These are phyloP conservation scores for Calephelis perditalis DNA, from an alignment of 2,888 invertebrate genomes.

Conservation along the genomic window DNA sequence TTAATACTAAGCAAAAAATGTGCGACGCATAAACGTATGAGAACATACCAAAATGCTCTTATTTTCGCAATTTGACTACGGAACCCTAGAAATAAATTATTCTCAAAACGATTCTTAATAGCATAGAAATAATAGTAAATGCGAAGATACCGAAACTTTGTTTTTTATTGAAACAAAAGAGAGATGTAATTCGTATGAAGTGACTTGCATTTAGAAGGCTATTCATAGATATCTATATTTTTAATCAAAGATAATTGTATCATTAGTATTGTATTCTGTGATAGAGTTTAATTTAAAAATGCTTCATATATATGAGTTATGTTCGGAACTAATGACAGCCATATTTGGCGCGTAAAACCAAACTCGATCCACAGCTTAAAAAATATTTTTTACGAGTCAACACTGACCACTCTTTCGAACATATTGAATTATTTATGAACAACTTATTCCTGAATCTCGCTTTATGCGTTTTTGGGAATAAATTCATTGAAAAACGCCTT, in stretches of 20 bases:
- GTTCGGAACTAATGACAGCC: conserved; percentile 42
- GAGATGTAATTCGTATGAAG: conserved; percentile 69
- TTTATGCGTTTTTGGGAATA: conserved; percentile 61
- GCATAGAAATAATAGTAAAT: conserved; percentile 46
- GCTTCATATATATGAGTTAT: conserved; percentile 32
- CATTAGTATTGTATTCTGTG: conserved; percentile 54
- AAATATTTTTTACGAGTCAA: conserved; percentile 24
- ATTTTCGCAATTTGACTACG: no score
- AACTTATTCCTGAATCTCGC: conserved; percentile 55
- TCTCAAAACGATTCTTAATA: not conserved
- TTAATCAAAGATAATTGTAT: conserved; percentile 56
- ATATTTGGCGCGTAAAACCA: conserved; percentile 36
- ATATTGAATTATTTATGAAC: conserved; percentile 65
- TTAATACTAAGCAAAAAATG: no score
- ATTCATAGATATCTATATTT: conserved; percentile 59
- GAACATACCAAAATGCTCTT: no score
- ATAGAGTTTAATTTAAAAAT: conserved; percentile 42
- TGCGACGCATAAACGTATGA: no score
- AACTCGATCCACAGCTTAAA: conserved; percentile 20
- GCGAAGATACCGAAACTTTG: conserved; percentile 62
- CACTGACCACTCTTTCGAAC: conserved; percentile 21
- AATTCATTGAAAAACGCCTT: conserved; percentile 70
- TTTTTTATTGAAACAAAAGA: conserved; percentile 71
- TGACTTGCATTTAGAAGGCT: conserved; percentile 66
- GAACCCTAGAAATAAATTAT: no score